Percentiles rank a stretch among this genome's conserved stretches.
phyloP scores from a whole-genome alignment of 2,888 invertebrate species.

The Elaeidobius kamerunicus region DNA sequence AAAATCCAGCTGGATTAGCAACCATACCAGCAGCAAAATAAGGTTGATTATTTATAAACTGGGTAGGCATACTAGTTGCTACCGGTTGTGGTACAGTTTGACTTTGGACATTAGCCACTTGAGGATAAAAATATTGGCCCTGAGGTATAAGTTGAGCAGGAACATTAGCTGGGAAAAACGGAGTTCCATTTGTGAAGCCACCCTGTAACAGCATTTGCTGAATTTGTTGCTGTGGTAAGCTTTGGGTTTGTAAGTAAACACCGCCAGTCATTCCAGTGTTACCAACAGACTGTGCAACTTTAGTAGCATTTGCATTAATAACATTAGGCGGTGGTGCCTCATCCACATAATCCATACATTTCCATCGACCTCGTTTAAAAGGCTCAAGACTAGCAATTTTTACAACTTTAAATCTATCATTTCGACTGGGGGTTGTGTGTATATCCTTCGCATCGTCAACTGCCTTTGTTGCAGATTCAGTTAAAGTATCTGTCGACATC shows the following conservation, averaged over 20 bases:
- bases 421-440: slow-evolving; percentile 54
- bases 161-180: slow-evolving; percentile 42
- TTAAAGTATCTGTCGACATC: slow-evolving; percentile 31
- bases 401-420: slow-evolving; percentile 71
- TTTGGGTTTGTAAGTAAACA: slow-evolving; percentile 48
- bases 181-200: slow-evolving; percentile 43
- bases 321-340: slow-evolving; percentile 52
- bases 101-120: slow-evolving; percentile 44
- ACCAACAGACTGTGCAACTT: slow-evolving; percentile 43
- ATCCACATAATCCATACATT: slow-evolving; percentile 74
- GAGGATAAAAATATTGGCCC: slow-evolving; percentile 49
- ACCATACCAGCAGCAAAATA: slow-evolving; percentile 44
- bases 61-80: slow-evolving; percentile 43
- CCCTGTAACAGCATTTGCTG: slow-evolving; percentile 50
- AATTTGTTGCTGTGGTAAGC: slow-evolving; percentile 51
- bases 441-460: slow-evolving; percentile 55
- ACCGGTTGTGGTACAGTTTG: slow-evolving; percentile 44
- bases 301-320: slow-evolving; percentile 27
- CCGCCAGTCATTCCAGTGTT: slow-evolving; percentile 40
- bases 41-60: slow-evolving; percentile 44
- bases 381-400: slow-evolving; percentile 76
- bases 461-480: slow-evolving; percentile 44
- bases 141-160: slow-evolving; percentile 47
- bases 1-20: slow-evolving; percentile 38
- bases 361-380: slow-evolving; percentile 72